phyloP scores from a whole-genome alignment of 2,888 invertebrate genomes.

The Andrena flavipes region DNA sequence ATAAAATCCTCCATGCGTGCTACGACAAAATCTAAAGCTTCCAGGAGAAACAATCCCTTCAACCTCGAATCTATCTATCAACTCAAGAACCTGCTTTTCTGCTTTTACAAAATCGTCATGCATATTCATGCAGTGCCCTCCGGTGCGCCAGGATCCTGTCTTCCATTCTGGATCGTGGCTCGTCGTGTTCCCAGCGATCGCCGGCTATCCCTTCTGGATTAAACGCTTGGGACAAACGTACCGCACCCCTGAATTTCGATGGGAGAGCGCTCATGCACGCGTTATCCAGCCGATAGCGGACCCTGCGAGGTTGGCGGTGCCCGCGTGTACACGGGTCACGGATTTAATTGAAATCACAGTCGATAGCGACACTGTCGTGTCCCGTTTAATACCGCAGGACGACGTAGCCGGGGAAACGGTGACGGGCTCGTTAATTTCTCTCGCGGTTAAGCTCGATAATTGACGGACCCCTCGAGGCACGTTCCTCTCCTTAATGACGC shows the following conservation, averaged over 20 bases:
- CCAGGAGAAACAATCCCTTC: background rate
- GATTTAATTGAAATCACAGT: constrained; percentile 43
- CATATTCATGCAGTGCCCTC: too few relatives aligned
- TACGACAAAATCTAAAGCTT: background rate
- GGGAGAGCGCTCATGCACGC: background rate
- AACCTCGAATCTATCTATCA: too few relatives aligned
- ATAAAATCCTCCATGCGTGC: background rate
- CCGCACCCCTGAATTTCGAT: constrained; percentile 21
- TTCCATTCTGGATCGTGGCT: background rate
- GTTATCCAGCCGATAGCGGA: constrained; percentile 25
- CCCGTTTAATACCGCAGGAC: constrained; percentile 8
- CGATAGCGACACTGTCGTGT: constrained; percentile 16
- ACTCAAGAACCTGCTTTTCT: too few relatives aligned
- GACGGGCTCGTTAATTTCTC: constrained; percentile 16
- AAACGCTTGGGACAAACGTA: constrained; percentile 26
- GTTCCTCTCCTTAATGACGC: background rate
- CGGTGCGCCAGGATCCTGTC: background rate
- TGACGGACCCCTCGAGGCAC: constrained; percentile 4
- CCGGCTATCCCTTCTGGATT: constrained; percentile 6
- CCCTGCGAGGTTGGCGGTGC: background rate
- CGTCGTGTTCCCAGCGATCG: background rate
- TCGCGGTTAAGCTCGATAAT: background rate
- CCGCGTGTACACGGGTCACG: background rate
- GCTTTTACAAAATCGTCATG: too few relatives aligned
- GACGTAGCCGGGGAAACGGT: background rate